Percentiles rank a stretch among this genome's conserved stretches.
phyloP scores from a whole-genome alignment of 1,140 invertebrate species.

The Polypedilum pembai region DNA sequence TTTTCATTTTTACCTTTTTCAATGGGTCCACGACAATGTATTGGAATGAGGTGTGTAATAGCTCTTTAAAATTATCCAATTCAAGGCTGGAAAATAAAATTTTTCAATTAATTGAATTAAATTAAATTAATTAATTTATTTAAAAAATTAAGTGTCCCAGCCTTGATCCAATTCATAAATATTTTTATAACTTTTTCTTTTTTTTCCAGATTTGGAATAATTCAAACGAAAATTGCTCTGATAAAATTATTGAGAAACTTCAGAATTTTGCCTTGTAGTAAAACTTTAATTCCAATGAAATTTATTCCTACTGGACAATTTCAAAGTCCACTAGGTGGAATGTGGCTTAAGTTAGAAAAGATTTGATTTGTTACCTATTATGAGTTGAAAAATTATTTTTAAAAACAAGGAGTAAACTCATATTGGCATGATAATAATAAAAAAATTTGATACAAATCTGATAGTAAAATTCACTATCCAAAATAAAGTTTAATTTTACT shows the following conservation, averaged over 20 bases:
- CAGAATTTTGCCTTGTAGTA: conserved; percentile 15
- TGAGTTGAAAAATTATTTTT: no score
- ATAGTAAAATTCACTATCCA: no score
- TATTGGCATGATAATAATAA: no score
- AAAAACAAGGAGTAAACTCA: no score
- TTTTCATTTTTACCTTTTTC: conserved; percentile 50
- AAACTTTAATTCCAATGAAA: conserved; percentile 2
- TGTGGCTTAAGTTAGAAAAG: background rate
- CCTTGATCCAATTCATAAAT: conserved; percentile 46
- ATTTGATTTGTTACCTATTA: no score
- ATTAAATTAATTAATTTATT: no score
- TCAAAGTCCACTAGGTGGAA: background rate
- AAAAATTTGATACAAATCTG: no score
- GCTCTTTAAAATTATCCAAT: no score
- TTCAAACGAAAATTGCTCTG: background rate
- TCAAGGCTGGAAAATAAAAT: no score
- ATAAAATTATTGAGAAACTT: conserved; percentile 33
- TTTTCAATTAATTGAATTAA: no score
- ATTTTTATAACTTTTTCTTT: conserved; percentile 33
- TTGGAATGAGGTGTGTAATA: conserved; percentile 39
- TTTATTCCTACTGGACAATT: background rate
- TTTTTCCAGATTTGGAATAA: conserved; percentile 23
- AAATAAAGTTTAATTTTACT: no score
- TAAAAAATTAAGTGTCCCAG: no score
- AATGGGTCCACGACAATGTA: conserved; percentile 51